Evolutionary conservation across 2,113 vertebrate genomes (phyloP), one percentile per base, ranked within the genome.

Genomic region (Perca flavescens): DNA sequence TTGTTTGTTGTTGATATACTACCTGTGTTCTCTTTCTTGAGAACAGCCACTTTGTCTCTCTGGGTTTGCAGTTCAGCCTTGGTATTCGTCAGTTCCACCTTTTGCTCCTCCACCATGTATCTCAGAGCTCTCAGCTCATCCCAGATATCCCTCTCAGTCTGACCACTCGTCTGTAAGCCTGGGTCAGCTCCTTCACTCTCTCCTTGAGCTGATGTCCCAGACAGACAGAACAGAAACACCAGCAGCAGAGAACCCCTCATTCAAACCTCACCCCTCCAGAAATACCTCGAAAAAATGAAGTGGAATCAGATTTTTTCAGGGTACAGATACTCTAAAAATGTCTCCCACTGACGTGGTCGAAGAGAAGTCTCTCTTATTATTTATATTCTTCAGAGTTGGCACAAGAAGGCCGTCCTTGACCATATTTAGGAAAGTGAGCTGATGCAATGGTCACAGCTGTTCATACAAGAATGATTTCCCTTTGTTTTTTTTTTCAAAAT

Each of bases 71-170:
- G 54, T 31, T 83, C 73, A 34, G 31, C 52, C 21, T 72, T 68
- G 8, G 28, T 22, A 25, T 57, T 36, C 46, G 4, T 82, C 63
- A 81, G 2, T 40, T 84, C 60, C 43, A 68, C 50, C 64, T 16
- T 68, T 21, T 54, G 49, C 12, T 80, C 60, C 77, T 49, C 57
- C 54, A 68, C 43, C 53, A 52, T 74, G 63, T 83, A 46, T 80
- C 54, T 87, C 40, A 47, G 60, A 68, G 61, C 71, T 74, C 53
- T 87, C 22, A 70, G 31, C 73, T 90, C 76, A 65, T 40, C 19
- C 49, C 57, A 78, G 17, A 82, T 43, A 47, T 74, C 56, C 5
- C 21, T 11, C 1, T 11, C 31, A 52, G 68, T 63, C 58, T 22
- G 13, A 22, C 21, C 54, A 34, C 28, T 67, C 14, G 11, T 47